Conservation (phyloP, 1,140 invertebrate species). For the Diorhabda carinulata region DNA sequence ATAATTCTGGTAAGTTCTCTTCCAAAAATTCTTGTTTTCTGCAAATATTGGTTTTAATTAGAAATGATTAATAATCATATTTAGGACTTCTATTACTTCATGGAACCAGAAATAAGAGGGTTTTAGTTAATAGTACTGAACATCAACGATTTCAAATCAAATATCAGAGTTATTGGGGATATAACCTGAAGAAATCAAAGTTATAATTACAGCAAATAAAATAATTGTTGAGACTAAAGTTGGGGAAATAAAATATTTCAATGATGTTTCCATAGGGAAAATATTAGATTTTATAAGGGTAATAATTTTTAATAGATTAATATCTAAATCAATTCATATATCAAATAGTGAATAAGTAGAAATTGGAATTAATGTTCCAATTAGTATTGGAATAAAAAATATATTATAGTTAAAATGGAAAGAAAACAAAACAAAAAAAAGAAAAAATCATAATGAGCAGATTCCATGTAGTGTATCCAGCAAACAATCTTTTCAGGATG, state of each 20-base stretch:
- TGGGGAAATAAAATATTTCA: slow-evolving; percentile 54
- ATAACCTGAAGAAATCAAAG: slow-evolving; percentile 44
- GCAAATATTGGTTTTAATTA: slow-evolving; percentile 45
- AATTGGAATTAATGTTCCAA: slow-evolving; percentile 50
- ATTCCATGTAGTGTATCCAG: too few species aligned
- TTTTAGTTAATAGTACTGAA: slow-evolving; percentile 48
- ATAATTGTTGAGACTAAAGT: slow-evolving; percentile 50
- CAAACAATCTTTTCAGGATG: too few species aligned
- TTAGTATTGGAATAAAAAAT: slow-evolving; percentile 49
- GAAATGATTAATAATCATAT: slow-evolving; percentile 48
- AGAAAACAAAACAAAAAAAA: too few species aligned
- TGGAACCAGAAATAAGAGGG: slow-evolving; percentile 53
- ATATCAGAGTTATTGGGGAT: slow-evolving; percentile 27
- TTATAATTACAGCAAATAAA: slow-evolving; percentile 47
- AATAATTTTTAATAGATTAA: slow-evolving; percentile 54
- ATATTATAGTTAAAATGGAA: slow-evolving; percentile 18
- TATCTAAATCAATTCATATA: slow-evolving; percentile 56
- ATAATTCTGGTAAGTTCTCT: slow-evolving; percentile 86
- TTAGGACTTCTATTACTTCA: slow-evolving; percentile 48
- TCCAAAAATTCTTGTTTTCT: slow-evolving; percentile 89
- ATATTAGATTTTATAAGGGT: slow-evolving; percentile 48
- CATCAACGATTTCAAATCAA: slow-evolving; percentile 36
- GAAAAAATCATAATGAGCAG: too few species aligned
- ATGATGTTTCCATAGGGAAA: slow-evolving; percentile 46
- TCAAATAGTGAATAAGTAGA: slow-evolving; percentile 51